phyloP scores from a whole-genome alignment of 2,888 invertebrate genomes.

The Clitarchus hookeri region DNA sequence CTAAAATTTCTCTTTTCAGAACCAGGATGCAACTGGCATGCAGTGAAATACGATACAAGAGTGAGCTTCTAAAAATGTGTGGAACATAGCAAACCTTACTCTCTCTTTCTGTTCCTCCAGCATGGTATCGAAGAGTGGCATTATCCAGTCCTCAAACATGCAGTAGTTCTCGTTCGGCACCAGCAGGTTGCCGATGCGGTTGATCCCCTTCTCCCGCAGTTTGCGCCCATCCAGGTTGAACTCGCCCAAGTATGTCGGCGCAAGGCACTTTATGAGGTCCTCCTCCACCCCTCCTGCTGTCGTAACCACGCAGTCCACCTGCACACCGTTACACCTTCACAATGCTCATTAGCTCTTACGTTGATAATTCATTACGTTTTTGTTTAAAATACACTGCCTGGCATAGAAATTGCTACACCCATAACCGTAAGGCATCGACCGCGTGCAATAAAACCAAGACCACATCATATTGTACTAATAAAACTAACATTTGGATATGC shows the following conservation, averaged over 20 bases:
- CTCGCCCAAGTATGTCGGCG: conserved; percentile 91
- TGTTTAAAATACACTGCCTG: too few species aligned
- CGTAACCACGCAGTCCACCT: conserved; percentile 95
- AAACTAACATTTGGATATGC: too few species aligned
- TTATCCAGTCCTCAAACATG: conserved; percentile 95
- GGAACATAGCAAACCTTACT: conserved; percentile 45
- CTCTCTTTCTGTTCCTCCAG: conserved; percentile 80
- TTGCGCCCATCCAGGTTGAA: conserved; percentile 81
- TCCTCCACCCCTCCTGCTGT: conserved; percentile 99
- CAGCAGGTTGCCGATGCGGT: conserved; percentile 89
- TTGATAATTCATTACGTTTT: too few species aligned
- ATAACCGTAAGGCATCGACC: too few species aligned
- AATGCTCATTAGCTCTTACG: too few species aligned
- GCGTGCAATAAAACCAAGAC: too few species aligned
- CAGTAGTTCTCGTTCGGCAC: conserved; percentile 99
- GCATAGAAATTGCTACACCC: too few species aligned
- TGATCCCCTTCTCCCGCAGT: conserved; percentile 84
- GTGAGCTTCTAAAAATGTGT: too few species aligned
- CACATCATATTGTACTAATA: too few species aligned
- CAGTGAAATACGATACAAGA: too few species aligned
- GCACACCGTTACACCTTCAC: conserved; percentile 26
- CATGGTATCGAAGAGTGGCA: conserved; percentile 91
- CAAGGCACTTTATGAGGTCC: conserved; percentile 97
- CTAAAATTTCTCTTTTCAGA: too few species aligned
- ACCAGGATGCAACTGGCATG: too few species aligned